Conservation (phyloP, 2,797 vertebrate genomes). For the Sebastes iracundus region DNA sequence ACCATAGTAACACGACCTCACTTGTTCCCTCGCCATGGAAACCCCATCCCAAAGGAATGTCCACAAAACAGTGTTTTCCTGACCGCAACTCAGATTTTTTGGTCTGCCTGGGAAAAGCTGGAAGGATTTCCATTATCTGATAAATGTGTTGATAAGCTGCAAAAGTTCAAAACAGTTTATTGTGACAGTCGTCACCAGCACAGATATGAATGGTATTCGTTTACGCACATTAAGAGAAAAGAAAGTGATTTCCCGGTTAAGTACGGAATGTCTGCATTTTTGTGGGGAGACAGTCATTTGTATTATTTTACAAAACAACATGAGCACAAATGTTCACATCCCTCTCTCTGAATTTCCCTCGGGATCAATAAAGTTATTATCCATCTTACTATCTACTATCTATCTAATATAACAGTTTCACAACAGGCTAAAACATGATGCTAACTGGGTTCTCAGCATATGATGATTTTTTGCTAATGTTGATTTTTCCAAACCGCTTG, state of each 20-base stretch:
- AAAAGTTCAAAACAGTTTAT: not conserved
- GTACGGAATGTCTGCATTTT: not conserved
- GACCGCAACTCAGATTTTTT: slow-evolving; percentile 15
- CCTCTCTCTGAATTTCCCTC: no score
- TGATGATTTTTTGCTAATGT: slow-evolving; percentile 1
- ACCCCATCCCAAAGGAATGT: slow-evolving; percentile 60
- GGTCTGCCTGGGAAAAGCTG: slow-evolving; percentile 45
- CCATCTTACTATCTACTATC: no score
- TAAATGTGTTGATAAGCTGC: not conserved
- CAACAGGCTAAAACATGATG: not conserved
- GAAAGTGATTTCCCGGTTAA: not conserved
- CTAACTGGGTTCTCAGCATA: not conserved
- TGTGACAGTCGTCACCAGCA: not conserved
- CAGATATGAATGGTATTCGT: not conserved
- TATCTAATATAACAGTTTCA: not conserved
- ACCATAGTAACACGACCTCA: slow-evolving; percentile 68
- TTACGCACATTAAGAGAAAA: not conserved
- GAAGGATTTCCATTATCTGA: slow-evolving; percentile 3
- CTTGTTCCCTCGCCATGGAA: slow-evolving; percentile 64
- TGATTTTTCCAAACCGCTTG: slow-evolving; percentile 28
- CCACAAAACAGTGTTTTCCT: slow-evolving; percentile 34
- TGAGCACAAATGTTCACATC: not conserved
- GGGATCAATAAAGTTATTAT: no score
- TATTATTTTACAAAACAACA: not conserved
- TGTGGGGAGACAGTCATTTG: not conserved